Evolutionary conservation across 2,797 vertebrate genomes (phyloP).

Genomic region (Protosalanx chinensis): DNA sequence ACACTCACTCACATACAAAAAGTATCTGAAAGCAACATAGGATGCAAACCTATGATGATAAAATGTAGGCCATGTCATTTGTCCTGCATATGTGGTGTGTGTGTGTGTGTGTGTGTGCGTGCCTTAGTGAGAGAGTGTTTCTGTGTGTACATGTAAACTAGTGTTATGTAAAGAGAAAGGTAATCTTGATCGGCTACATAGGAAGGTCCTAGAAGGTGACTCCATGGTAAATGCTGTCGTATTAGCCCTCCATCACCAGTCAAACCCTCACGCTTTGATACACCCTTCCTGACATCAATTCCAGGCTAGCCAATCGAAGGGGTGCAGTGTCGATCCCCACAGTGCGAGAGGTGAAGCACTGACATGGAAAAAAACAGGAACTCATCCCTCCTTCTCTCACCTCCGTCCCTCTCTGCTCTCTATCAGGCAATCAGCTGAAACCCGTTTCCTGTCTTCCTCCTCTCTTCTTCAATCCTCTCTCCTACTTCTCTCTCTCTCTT

Average conservation of each 20-base stretch:
- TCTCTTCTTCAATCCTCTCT: background rate
- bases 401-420: background rate
- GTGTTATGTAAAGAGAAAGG: background rate
- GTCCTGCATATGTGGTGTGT: slow-evolving; percentile 28
- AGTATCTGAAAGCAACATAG: background rate
- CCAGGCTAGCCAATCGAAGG: slow-evolving; percentile 19
- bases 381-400: slow-evolving; percentile 12
- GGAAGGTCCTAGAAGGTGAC: slow-evolving; percentile 9
- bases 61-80: slow-evolving; percentile 12
- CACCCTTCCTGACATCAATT: slow-evolving; percentile 24
- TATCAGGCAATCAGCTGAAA: background rate
- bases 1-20: slow-evolving; percentile 32
- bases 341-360: slow-evolving; percentile 31
- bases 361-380: slow-evolving; percentile 28
- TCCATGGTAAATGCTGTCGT: slow-evolving; percentile 24
- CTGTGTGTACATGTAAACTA: background rate
- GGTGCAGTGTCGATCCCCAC: slow-evolving; percentile 27
- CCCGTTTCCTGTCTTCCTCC: background rate
- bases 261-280: slow-evolving; percentile 19
- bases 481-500: background rate
- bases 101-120: too few species aligned
- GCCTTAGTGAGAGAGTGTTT: background rate
- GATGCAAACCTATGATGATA: too few species aligned
- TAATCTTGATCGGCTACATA: background rate
- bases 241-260: slow-evolving; percentile 7